Evolutionary conservation across 2,113 vertebrate species (phyloP).

Genomic region (Chauna torquata): DNA sequence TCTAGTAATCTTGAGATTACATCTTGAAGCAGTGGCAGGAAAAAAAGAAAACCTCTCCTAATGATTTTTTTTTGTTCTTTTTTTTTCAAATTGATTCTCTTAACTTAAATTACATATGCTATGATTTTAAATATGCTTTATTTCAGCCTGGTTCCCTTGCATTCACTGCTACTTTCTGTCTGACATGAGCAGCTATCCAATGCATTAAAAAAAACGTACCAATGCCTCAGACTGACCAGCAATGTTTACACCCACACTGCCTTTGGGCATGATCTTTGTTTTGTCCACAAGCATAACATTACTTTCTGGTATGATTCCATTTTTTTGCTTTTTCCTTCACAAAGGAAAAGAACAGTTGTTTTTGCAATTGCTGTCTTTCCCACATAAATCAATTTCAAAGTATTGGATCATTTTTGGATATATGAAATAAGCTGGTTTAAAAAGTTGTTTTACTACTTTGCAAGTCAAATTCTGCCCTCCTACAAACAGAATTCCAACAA

Average conservation of each 20-base stretch:
- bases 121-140: not conserved
- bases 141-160: fast-evolving
- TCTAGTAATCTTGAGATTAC: not conserved
- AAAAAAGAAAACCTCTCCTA: not conserved
- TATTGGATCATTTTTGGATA: not conserved
- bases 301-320: not conserved
- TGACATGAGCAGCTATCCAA: not conserved
- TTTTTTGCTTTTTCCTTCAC: not conserved
- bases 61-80: not conserved
- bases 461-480: not conserved
- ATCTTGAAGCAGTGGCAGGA: not conserved
- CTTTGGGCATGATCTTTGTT: not conserved
- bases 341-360: not conserved
- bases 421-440: not conserved
- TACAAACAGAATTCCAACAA: not conserved
- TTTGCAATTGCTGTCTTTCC: not conserved
- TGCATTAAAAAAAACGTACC: not conserved
- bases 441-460: not conserved
- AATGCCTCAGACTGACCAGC: fast-evolving
- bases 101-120: not conserved
- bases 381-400: not conserved
- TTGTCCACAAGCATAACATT: not conserved
- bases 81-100: not conserved
- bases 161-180: not conserved
- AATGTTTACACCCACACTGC: not conserved